A percentile compares a stretch with the other conserved stretches of the same genome.
Evolutionary conservation across 2,113 vertebrate species (phyloP).

Genomic region (Aramus guarauna): DNA sequence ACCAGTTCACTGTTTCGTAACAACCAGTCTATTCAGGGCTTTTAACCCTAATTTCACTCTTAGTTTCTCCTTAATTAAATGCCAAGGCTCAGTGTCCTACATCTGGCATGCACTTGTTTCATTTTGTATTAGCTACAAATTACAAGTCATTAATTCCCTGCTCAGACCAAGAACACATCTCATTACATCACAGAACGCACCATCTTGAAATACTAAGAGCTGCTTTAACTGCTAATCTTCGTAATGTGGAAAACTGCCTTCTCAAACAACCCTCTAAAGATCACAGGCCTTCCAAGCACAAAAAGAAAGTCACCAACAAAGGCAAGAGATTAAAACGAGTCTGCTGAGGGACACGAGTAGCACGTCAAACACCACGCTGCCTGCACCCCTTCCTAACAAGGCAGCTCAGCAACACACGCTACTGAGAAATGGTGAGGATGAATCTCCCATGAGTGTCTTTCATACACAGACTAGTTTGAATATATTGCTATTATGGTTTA

Average conservation of each 20-base stretch:
- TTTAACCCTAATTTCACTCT: conserved; percentile 13
- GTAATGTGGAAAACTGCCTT: not conserved
- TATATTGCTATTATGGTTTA: not conserved
- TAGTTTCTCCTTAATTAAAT: not conserved
- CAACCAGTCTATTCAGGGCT: not conserved
- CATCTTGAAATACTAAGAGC: not conserved
- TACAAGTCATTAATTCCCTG: not conserved
- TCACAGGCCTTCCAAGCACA: not conserved
- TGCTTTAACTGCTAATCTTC: not conserved
- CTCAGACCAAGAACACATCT: not conserved
- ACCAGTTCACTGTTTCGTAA: not conserved
- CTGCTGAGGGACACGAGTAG: fast-evolving
- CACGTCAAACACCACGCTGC: not conserved
- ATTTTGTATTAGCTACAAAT: not conserved
- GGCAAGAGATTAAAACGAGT: not conserved
- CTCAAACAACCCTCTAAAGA: not conserved
- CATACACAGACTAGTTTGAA: not conserved
- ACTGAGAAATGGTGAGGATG: not conserved
- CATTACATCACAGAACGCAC: not conserved
- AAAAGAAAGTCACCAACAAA: not conserved
- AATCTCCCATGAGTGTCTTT: not conserved
- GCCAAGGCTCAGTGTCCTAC: not conserved
- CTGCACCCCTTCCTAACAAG: not conserved
- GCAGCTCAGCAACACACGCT: not conserved
- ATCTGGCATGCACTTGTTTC: not conserved